Evolutionary conservation across 1,140 invertebrate genomes (phyloP).

Genomic region (Drosophila ohnishii): DNA sequence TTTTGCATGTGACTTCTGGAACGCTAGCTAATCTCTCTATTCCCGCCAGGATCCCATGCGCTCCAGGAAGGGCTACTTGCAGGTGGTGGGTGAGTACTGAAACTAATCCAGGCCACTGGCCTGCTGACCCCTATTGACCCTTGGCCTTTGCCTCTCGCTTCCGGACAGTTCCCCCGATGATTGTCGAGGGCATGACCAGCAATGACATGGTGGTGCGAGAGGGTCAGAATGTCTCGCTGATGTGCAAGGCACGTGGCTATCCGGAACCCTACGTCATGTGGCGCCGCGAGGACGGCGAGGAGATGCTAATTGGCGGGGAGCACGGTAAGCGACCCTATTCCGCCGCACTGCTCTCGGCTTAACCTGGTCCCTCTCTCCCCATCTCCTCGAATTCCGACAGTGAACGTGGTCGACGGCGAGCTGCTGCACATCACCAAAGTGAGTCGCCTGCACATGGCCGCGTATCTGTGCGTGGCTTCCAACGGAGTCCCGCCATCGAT

Average conservation of each 20-base stretch:
- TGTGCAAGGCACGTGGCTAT: slow-evolving; percentile 94
- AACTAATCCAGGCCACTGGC: slow-evolving; percentile 10
- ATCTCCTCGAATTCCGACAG: slow-evolving; percentile 81
- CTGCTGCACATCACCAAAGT: slow-evolving; percentile 93
- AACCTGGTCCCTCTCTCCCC: slow-evolving; percentile 14
- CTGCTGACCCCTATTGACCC: slow-evolving; percentile 30
- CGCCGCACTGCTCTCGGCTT: slow-evolving; percentile 16
- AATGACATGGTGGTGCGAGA: slow-evolving; percentile 95
- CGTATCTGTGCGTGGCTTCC: slow-evolving; percentile 93
- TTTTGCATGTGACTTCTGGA: neutral
- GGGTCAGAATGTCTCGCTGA: slow-evolving; percentile 92
- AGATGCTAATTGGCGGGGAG: slow-evolving; percentile 93
- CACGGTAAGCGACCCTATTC: slow-evolving; percentile 85
- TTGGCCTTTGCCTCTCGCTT: slow-evolving; percentile 18
- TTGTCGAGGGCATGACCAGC: slow-evolving; percentile 92
- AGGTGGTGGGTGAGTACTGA: slow-evolving; percentile 91
- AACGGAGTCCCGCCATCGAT: slow-evolving; percentile 94
- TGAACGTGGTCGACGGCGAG: slow-evolving; percentile 93
- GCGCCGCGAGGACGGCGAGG: slow-evolving; percentile 93
- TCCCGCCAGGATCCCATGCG: slow-evolving; percentile 89
- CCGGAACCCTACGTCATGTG: slow-evolving; percentile 96
- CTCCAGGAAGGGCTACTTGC: slow-evolving; percentile 91
- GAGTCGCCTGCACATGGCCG: slow-evolving; percentile 94
- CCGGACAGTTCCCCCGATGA: slow-evolving; percentile 90
- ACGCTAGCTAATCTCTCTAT: slow-evolving; percentile 6